These are phyloP conservation scores for Ptilonorhynchus violaceus DNA, from an alignment of 2,113 vertebrate genomes.

Conservation along the genomic window DNA sequence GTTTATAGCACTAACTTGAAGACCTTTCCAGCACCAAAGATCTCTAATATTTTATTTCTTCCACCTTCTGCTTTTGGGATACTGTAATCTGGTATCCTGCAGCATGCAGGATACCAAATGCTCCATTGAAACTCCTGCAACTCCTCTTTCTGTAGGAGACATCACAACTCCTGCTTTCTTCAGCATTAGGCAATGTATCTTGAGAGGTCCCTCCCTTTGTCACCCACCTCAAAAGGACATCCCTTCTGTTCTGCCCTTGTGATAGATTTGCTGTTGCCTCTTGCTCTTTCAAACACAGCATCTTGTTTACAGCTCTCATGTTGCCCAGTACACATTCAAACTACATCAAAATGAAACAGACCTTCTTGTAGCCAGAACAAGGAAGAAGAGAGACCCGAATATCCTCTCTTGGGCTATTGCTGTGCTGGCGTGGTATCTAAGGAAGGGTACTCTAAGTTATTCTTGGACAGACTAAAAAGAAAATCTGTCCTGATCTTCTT, in stretches of 20 bases:
- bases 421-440: neutral
- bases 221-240: neutral
- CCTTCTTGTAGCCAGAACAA: neutral
- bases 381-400: neutral
- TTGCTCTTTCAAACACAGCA: neutral
- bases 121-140: neutral
- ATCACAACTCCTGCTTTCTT: neutral
- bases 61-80: neutral
- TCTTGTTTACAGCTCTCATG: neutral
- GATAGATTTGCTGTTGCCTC: neutral
- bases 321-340: neutral
- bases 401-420: neutral
- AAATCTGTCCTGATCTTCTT: neutral
- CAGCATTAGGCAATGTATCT: neutral
- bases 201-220: neutral
- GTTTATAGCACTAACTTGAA: neutral
- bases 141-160: neutral
- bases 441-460: neutral
- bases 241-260: neutral
- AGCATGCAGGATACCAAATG: fast-evolving
- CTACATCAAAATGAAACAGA: neutral
- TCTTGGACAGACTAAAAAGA: neutral
- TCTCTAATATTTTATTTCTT: neutral
- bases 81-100: neutral
- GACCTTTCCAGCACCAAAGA: neutral